Evolutionary conservation across 2,797 vertebrate genomes (phyloP).

Genomic region (Spinibarbus caldwelli): DNA sequence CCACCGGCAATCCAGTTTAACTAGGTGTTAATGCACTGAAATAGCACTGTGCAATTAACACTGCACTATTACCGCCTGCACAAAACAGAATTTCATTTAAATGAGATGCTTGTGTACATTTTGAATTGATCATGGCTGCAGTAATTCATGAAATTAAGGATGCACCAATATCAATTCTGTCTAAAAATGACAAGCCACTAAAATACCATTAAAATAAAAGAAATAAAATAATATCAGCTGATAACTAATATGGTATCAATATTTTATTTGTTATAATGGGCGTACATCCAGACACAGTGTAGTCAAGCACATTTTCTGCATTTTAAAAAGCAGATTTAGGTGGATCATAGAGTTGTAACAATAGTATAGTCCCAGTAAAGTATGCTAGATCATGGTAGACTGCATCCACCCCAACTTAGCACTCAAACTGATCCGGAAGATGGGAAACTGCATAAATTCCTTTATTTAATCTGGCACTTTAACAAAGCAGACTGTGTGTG

Average conservation of each 20-base stretch:
- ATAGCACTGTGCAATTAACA: not conserved
- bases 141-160: not conserved
- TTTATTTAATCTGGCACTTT: slow-evolving; percentile 7
- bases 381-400: not conserved
- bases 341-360: not conserved
- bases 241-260: not conserved
- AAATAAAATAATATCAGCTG: not conserved
- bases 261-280: not conserved
- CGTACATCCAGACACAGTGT: not conserved
- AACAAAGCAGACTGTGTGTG: slow-evolving; percentile 16
- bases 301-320: not conserved
- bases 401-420: not conserved
- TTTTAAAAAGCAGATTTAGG: not conserved
- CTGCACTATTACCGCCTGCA: not conserved
- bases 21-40: slow-evolving; percentile 9
- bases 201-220: not conserved
- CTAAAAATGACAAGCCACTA: not conserved
- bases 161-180: not conserved
- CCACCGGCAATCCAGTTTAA: not conserved
- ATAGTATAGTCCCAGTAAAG: not conserved
- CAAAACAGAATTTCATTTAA: not conserved
- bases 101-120: too few species aligned
- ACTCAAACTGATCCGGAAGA: not conserved
- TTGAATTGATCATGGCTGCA: not conserved
- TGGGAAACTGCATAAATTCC: not conserved